phyloP scores from a whole-genome alignment of 2,797 vertebrate species.

The Eutrigla gurnardus region DNA sequence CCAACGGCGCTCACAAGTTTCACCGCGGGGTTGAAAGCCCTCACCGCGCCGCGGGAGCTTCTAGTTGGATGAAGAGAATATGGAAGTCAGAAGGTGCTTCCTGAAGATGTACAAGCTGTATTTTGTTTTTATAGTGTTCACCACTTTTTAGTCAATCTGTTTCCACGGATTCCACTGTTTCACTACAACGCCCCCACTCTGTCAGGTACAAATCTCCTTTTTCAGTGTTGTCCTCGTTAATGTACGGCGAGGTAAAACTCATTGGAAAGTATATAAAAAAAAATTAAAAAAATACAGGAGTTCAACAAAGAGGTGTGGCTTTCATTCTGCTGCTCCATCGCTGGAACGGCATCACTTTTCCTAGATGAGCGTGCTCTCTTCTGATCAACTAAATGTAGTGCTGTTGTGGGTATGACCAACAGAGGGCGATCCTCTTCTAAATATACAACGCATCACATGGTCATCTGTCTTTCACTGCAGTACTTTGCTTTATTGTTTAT shows the following conservation, averaged over 20 bases:
- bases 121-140: slow-evolving; percentile 7
- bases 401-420: too few relatives aligned
- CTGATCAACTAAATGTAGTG: too few relatives aligned
- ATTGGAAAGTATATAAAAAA: not conserved
- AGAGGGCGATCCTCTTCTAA: too few relatives aligned
- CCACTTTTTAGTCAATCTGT: slow-evolving; percentile 36
- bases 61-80: not conserved
- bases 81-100: not conserved
- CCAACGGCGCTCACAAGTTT: too few relatives aligned
- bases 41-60: slow-evolving; percentile 5
- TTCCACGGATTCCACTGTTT: slow-evolving; percentile 37
- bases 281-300: slow-evolving; percentile 11
- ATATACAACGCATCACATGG: too few relatives aligned
- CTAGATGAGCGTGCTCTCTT: too few relatives aligned
- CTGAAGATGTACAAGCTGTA: not conserved
- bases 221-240: slow-evolving; percentile 35
- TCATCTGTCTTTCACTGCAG: too few relatives aligned
- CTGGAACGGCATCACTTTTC: too few relatives aligned
- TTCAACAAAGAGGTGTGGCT: slow-evolving; percentile 51
- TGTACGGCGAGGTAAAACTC: slow-evolving; percentile 18
- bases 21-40: not conserved
- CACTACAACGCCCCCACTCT: slow-evolving; percentile 19
- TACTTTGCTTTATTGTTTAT: too few relatives aligned
- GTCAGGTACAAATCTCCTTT: slow-evolving; percentile 38
- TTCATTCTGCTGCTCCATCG: slow-evolving; percentile 9